phyloP scores from a whole-genome alignment of 2,888 invertebrate genomes.

The Neoitamus cyanurus region DNA sequence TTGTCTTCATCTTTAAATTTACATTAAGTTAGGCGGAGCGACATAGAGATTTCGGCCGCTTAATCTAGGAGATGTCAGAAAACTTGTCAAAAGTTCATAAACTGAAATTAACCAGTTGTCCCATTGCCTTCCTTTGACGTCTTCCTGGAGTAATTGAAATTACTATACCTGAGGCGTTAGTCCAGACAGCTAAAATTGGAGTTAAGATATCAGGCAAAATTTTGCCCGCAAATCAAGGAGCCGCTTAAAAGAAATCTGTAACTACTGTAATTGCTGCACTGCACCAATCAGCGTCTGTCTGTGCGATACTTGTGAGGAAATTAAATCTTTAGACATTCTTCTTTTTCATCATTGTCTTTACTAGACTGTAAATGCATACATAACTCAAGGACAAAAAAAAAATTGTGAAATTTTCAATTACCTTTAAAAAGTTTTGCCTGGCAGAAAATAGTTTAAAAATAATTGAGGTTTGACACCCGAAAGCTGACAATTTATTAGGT shows the following conservation, averaged over 20 bases:
- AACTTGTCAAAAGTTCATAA: conserved; percentile 53
- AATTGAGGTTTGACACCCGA: too few species aligned
- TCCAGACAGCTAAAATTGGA: conserved; percentile 18
- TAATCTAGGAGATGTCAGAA: conserved; percentile 49
- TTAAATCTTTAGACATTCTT: too few species aligned
- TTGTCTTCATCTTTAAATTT: conserved; percentile 38
- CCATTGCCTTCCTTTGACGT: conserved; percentile 47
- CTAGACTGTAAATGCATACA: too few species aligned
- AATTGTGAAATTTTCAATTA: too few species aligned
- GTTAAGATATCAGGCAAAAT: conserved; percentile 45
- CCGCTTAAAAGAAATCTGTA: conserved; percentile 14
- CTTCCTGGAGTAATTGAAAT: conserved; percentile 51
- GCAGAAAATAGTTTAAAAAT: too few species aligned
- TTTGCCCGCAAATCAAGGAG: conserved; percentile 44
- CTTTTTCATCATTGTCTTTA: too few species aligned
- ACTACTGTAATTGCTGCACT: conserved; percentile 2
- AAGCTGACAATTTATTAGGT: too few species aligned
- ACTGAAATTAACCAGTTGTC: conserved; percentile 52
- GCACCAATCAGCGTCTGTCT: neutral
- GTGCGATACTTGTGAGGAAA: too few species aligned
- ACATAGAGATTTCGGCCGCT: conserved; percentile 9
- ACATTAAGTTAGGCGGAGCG: conserved; percentile 16
- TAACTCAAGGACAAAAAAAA: too few species aligned
- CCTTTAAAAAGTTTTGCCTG: too few species aligned
- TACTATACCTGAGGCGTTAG: conserved; percentile 51